Evolutionary conservation across 2,797 vertebrate genomes (phyloP).

Genomic region (Euthynnus affinis): DNA sequence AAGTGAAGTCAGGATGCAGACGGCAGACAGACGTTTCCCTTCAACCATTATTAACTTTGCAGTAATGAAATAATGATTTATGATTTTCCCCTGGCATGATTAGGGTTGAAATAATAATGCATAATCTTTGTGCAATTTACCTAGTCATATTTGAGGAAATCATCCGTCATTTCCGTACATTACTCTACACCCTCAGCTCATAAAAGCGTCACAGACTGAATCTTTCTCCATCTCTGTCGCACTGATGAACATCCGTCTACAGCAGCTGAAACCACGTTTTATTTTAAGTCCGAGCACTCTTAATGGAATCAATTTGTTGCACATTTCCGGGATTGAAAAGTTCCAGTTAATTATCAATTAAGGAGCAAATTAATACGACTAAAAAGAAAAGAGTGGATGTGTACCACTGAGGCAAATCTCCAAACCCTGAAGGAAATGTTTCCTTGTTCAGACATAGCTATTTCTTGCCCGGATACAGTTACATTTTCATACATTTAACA

Average conservation of each 20-base stretch:
- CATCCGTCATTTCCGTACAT: constrained; percentile 28
- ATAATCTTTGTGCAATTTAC: not conserved
- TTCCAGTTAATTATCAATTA: not conserved
- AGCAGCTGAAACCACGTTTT: constrained; percentile 19
- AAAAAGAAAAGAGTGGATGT: constrained; percentile 7
- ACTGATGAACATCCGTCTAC: constrained; percentile 13
- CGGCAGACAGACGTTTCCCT: constrained; percentile 45
- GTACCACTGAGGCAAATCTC: not conserved
- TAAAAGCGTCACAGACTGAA: constrained; percentile 1
- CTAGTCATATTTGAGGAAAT: constrained; percentile 18
- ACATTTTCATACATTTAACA: constrained; percentile 61
- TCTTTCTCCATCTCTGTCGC: constrained; percentile 12
- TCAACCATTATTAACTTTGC: constrained; percentile 35
- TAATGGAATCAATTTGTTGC: not conserved
- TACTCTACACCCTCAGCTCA: constrained; percentile 19
- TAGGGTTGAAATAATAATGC: constrained; percentile 24
- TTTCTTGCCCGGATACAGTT: constrained; percentile 27
- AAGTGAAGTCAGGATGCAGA: constrained; percentile 54
- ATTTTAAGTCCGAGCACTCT: not conserved
- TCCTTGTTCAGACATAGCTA: constrained; percentile 12
- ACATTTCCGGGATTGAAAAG: not conserved
- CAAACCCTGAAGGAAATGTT: constrained; percentile 48
- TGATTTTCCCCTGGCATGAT: constrained; percentile 24
- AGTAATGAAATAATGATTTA: constrained; percentile 31
- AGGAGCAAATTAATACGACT: constrained; percentile 6